phyloP scores from a whole-genome alignment of 2,888 invertebrate species.

The Liodrosophila aerea region DNA sequence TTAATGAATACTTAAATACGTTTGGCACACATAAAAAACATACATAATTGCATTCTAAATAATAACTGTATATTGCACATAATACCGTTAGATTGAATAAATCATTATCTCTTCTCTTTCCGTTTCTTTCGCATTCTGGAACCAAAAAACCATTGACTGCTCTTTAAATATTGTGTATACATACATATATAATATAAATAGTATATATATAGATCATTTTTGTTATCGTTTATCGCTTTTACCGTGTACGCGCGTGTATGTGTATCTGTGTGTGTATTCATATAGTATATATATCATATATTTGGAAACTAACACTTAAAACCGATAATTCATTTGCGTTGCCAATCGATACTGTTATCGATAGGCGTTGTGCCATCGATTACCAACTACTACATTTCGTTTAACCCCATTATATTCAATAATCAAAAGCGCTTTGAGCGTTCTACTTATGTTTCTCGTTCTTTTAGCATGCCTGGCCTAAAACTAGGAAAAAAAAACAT shows the following conservation, averaged over 20 bases:
- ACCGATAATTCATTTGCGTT: conserved; percentile 70
- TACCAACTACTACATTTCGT: conserved; percentile 14
- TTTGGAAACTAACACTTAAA: conserved; percentile 72
- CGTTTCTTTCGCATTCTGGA: conserved; percentile 43
- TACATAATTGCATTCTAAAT: conserved; percentile 22
- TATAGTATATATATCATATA: conserved; percentile 18
- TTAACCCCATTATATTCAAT: conserved; percentile 37
- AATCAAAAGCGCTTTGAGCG: conserved; percentile 74
- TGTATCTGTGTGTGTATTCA: conserved; percentile 26
- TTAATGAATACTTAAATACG: conserved; percentile 56
- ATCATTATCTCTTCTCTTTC: conserved; percentile 3
- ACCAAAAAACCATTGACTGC: conserved; percentile 76
- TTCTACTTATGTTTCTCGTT: conserved; percentile 33
- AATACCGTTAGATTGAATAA: conserved; percentile 33
- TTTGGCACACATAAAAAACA: conserved; percentile 66
- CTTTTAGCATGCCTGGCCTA: conserved; percentile 50
- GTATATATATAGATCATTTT: conserved; percentile 41
- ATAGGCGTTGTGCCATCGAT: conserved; percentile 3
- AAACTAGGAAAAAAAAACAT: conserved; percentile 61
- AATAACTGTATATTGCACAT: conserved; percentile 55
- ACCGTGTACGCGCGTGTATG: conserved; percentile 27
- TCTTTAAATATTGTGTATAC: conserved; percentile 50
- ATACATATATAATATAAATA: conserved; percentile 60
- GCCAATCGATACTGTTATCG: conserved; percentile 37
- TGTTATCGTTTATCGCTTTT: conserved; percentile 27